Percentiles rank a stretch among this genome's conserved stretches.
phyloP scores from a whole-genome alignment of 2,113 vertebrate species.

The Entosphenus tridentatus region DNA sequence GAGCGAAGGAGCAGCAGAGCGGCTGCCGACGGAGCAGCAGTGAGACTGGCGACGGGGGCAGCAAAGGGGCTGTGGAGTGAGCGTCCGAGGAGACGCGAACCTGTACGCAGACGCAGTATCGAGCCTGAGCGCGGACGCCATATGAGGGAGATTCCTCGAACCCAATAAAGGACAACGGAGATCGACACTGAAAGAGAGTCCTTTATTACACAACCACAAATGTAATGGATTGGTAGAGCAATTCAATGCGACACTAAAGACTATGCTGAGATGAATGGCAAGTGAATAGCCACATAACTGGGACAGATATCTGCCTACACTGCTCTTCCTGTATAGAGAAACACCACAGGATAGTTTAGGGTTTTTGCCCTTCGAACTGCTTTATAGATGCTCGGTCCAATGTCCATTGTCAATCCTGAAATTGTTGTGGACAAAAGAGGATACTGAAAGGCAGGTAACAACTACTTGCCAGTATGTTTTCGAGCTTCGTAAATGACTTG shows the following conservation, averaged over 20 bases:
- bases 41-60: too few relatives aligned
- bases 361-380: slow-evolving; percentile 9
- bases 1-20: too few relatives aligned
- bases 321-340: slow-evolving; percentile 8
- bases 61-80: too few relatives aligned
- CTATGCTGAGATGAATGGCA: slow-evolving; percentile 6
- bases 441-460: neutral
- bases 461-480: too few relatives aligned
- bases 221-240: slow-evolving; percentile 8
- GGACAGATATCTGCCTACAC: neutral
- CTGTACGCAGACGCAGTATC: too few relatives aligned
- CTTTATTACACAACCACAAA: slow-evolving; percentile 2
- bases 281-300: neutral
- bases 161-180: too few relatives aligned
- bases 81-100: too few relatives aligned
- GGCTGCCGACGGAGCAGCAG: too few relatives aligned
- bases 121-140: too few relatives aligned
- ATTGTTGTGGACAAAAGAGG: neutral
- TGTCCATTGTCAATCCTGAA: slow-evolving; percentile 9
- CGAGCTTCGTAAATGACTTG: too few relatives aligned
- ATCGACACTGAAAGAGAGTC: too few relatives aligned
- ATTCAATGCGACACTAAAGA: slow-evolving; percentile 8
- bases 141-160: too few relatives aligned
- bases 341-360: slow-evolving; percentile 8
- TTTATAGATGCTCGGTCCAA: slow-evolving; percentile 9